Evolutionary conservation across 1,140 invertebrate species (phyloP).

Genomic region (Nephotettix cincticeps): DNA sequence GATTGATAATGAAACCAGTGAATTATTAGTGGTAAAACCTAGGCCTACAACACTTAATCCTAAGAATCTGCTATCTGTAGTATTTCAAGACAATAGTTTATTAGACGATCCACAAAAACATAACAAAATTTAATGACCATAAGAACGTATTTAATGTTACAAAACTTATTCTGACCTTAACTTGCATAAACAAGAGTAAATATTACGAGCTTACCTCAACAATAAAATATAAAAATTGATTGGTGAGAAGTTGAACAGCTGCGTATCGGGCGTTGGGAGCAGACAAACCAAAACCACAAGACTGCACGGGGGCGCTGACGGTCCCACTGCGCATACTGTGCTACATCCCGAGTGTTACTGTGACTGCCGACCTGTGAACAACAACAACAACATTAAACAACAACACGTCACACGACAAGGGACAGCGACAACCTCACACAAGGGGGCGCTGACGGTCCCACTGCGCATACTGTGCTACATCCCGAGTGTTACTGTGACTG

Average conservation of each 20-base stretch:
- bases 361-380: background rate
- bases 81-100: no score
- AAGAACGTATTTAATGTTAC: no score
- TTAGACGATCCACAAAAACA: no score
- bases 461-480: constrained; percentile 3
- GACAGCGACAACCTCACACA: background rate
- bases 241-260: constrained; percentile 48
- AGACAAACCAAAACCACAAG: constrained; percentile 33
- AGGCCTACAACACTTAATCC: no score
- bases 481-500: constrained; percentile 30
- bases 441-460: constrained; percentile 39
- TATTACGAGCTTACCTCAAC: constrained; percentile 50
- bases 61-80: no score
- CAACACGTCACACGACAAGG: background rate
- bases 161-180: no score
- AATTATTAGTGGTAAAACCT: no score
- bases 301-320: constrained; percentile 39
- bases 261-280: constrained; percentile 41
- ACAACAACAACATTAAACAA: background rate
- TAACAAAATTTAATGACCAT: no score
- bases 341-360: constrained; percentile 38
- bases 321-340: constrained; percentile 35
- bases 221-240: constrained; percentile 49
- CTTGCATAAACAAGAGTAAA: no score
- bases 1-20: no score